phyloP scores from a whole-genome alignment of 2,888 invertebrate genomes.

The Heliconius sara region DNA sequence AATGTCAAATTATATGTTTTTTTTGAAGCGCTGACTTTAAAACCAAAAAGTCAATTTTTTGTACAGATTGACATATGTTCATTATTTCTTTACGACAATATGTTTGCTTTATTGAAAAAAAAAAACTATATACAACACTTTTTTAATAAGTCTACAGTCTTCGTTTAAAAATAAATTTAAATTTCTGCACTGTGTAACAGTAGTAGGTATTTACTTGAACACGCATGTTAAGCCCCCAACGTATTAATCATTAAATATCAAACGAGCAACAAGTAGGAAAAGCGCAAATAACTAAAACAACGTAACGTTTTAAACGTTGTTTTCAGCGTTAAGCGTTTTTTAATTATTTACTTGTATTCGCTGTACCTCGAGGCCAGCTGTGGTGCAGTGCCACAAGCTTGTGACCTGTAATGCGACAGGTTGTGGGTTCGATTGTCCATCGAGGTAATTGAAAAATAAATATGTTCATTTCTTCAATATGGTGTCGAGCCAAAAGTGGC shows the following conservation, averaged over 20 bases:
- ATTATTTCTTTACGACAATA: no score
- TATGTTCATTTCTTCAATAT: no score
- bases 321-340: slow-evolving; percentile 5
- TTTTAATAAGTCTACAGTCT: neutral
- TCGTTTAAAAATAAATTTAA: neutral
- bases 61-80: neutral
- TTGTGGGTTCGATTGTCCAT: no score
- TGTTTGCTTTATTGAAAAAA: no score
- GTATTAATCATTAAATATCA: slow-evolving; percentile 13
- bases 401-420: no score
- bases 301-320: slow-evolving; percentile 1
- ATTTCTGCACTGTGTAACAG: neutral
- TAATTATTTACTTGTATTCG: neutral
- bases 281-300: slow-evolving; percentile 13
- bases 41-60: neutral
- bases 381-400: no score
- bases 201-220: slow-evolving; percentile 1
- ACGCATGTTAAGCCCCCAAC: slow-evolving; percentile 12
- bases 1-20: neutral
- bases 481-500: no score
- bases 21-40: neutral
- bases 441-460: no score
- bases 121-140: neutral
- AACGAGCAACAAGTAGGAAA: slow-evolving; percentile 19
- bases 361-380: no score